phyloP scores from a whole-genome alignment of 1,140 invertebrate genomes.

The Hypsibius dujardini region DNA sequence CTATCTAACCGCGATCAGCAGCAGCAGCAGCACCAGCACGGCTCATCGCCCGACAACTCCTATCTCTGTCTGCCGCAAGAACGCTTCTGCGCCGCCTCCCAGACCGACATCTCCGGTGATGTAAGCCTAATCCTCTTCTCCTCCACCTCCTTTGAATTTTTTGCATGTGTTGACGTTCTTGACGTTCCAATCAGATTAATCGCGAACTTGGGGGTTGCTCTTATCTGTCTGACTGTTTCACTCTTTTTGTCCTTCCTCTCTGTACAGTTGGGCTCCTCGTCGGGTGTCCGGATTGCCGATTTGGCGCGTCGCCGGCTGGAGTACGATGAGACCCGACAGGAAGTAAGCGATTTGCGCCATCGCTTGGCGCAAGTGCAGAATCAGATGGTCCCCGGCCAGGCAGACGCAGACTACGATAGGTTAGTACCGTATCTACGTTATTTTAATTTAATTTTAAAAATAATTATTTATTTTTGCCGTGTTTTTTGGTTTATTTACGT shows the following conservation, averaged over 20 bases:
- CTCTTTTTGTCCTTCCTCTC: too few relatives aligned
- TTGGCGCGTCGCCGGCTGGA: slow-evolving; percentile 79
- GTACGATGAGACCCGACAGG: slow-evolving; percentile 75
- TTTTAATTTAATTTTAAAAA: too few relatives aligned
- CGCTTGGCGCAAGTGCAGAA: slow-evolving; percentile 42
- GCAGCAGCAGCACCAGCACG: too few relatives aligned
- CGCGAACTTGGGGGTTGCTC: too few relatives aligned
- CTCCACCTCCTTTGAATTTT: too few relatives aligned
- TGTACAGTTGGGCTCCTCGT: slow-evolving; percentile 42
- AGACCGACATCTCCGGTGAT: slow-evolving; percentile 81
- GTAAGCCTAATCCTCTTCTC: slow-evolving; percentile 29
- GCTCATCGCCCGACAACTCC: slow-evolving; percentile 63
- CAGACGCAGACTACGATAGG: slow-evolving; percentile 78
- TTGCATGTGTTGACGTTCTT: too few relatives aligned
- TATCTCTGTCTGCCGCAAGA: slow-evolving; percentile 60
- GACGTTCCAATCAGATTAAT: too few relatives aligned
- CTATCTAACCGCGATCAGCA: slow-evolving; percentile 57
- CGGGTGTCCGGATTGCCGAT: slow-evolving; percentile 74
- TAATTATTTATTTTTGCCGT: too few relatives aligned
- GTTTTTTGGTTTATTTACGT: too few relatives aligned
- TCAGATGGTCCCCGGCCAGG: slow-evolving; percentile 46
- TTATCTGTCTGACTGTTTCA: too few relatives aligned
- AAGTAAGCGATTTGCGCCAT: slow-evolving; percentile 74
- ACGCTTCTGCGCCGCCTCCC: slow-evolving; percentile 72
- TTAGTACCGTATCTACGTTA: too few relatives aligned